Evolutionary conservation across 2,113 vertebrate species (phyloP), one percentile per base, ranked within the genome.

Genomic region (Physeter macrocephalus): DNA sequence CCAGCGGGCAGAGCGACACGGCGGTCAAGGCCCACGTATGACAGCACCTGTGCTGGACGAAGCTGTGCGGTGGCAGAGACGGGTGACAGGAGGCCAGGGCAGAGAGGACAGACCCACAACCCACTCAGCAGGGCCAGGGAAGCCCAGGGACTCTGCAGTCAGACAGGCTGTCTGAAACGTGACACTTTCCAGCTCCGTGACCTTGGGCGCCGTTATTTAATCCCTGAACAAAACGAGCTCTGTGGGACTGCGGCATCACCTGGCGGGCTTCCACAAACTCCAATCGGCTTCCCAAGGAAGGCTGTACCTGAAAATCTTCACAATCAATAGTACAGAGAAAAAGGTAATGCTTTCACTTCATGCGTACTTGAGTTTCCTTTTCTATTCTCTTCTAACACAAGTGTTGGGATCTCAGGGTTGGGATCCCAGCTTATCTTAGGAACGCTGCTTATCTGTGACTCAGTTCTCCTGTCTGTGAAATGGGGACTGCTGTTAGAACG

Each of bases 121-220:
- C 75, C 64, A 94, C 3, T 5, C 0, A 6, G 59, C 49, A 25
- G 39, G 21, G 66, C 27, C 6, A 27, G 54, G 74, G 31, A 20
- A 80, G 13, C 36, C 27, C 49, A 43, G 21, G 41, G 29, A 17
- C 29, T 66, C 59, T 34, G 46, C 25, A 6, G 39, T 12, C n/a
- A 52, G 25, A 36, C 0, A 0, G 9, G 49, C n/a, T 23, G 54
- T 29, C 2, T 49, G 31, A 82, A 36, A 67, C 0, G 3, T 10
- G 64, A 74, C 21, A 13, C 34, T n/a, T 46, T 6, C 52, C 27
- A 90, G 72, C 52, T 71, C 43, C 5, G 72, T 4, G 75, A 85
- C 23, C 18, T 0, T 13, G 92, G 78, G 66, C 49, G 17, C 75
- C 1, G 8, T 41, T 9, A 41, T 12, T 46, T 17, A 21, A 54